Evolutionary conservation across 1,140 invertebrate genomes (phyloP).

Genomic region (Plodia interpunctella): DNA sequence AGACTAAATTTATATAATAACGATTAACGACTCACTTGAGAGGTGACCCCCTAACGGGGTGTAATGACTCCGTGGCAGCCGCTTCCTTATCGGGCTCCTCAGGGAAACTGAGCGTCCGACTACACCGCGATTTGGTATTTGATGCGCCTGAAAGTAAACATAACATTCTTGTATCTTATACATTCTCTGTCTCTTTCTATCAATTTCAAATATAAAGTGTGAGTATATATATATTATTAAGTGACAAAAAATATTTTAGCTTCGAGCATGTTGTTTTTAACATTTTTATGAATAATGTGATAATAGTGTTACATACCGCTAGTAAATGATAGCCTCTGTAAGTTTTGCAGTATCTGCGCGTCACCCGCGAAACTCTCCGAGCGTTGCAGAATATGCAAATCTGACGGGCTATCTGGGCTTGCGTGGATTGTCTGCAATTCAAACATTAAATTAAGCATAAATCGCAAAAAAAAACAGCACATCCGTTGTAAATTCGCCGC

Average conservation of each 20-base stretch:
- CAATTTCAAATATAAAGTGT: not conserved
- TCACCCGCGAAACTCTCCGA: slow-evolving; percentile 87
- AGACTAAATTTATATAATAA: no score
- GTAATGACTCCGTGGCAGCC: slow-evolving; percentile 35
- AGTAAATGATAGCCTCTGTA: slow-evolving; percentile 75
- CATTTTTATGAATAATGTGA: no score
- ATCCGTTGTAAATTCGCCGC: no score
- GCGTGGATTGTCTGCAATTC: slow-evolving; percentile 64
- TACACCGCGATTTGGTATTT: slow-evolving; percentile 57
- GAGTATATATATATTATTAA: no score
- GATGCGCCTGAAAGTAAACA: slow-evolving; percentile 36
- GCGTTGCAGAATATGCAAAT: slow-evolving; percentile 76
- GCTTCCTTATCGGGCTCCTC: slow-evolving; percentile 71
- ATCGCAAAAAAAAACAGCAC: no score
- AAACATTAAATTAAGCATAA: slow-evolving; percentile 5
- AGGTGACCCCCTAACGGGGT: slow-evolving; percentile 51
- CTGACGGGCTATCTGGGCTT: slow-evolving; percentile 77
- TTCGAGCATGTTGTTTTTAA: no score
- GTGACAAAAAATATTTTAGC: no score
- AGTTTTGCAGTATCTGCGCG: slow-evolving; percentile 84
- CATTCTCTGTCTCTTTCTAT: not conserved
- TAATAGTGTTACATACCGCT: slow-evolving; percentile 34
- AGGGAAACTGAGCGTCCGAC: slow-evolving; percentile 67
- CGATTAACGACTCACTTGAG: slow-evolving; percentile 65
- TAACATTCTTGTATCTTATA: not conserved